A percentile compares a stretch with the other conserved stretches of the same genome.
These are phyloP conservation scores for Bolinopsis microptera DNA, from an alignment of 37 sponge, comb jelly and placozoan genomes.

Conservation along the genomic window DNA sequence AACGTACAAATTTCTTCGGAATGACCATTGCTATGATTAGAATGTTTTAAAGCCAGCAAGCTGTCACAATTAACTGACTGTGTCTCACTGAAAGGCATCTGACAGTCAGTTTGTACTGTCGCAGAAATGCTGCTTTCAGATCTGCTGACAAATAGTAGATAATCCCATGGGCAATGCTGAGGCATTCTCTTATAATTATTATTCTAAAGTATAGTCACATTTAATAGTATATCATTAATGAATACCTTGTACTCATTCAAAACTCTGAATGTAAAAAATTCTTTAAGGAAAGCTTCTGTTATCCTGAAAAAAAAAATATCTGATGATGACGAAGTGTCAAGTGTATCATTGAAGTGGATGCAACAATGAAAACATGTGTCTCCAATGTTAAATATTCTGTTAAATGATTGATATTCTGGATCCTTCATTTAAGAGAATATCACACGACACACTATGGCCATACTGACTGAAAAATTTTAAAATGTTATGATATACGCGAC, in stretches of 20 bases:
- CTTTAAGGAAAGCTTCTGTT: not conserved
- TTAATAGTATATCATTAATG: not conserved
- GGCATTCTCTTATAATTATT: not conserved
- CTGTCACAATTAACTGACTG: too few relatives aligned
- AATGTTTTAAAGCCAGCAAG: too few relatives aligned
- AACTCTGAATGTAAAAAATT: not conserved
- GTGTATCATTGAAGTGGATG: not conserved
- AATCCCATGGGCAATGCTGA: not conserved
- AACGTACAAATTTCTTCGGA: too few relatives aligned
- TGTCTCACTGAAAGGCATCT: not conserved
- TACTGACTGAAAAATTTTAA: too few relatives aligned
- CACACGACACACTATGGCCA: too few relatives aligned
- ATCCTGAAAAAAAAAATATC: not conserved
- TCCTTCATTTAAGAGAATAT: too few relatives aligned
- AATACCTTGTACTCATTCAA: not conserved
- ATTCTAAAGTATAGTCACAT: not conserved
- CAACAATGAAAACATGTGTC: not conserved
- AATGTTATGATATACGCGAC: too few relatives aligned
- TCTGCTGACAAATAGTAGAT: not conserved
- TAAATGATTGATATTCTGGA: too few relatives aligned
- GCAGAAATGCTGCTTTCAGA: not conserved
- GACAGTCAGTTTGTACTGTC: not conserved
- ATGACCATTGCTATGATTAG: too few relatives aligned
- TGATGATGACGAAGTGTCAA: not conserved
- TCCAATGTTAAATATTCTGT: not conserved